Percentiles rank a stretch among this genome's conserved stretches.
phyloP scores from a whole-genome alignment of 2,797 vertebrate species.

The Ptychobarbus kaznakovi region DNA sequence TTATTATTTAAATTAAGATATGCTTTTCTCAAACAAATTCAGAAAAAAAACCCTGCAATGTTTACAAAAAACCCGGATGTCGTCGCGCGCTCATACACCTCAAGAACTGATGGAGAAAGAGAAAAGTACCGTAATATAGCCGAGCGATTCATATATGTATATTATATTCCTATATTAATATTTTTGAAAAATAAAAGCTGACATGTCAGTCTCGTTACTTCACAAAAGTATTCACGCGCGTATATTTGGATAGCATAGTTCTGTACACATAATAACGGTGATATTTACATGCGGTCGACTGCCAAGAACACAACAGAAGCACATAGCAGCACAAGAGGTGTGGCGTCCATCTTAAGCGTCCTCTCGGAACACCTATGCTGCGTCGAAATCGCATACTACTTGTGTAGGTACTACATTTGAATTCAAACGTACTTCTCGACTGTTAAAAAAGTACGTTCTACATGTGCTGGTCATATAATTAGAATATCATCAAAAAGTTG shows the following conservation, averaged over 20 bases:
- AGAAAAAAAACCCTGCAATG: constrained; percentile 60
- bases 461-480: no score
- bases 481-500: no score
- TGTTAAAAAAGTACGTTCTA: no score
- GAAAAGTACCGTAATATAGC: constrained; percentile 62
- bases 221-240: constrained; percentile 72
- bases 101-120: constrained; percentile 51
- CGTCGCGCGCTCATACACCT: constrained; percentile 55
- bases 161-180: constrained; percentile 70
- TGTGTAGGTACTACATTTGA: no score
- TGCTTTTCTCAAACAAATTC: constrained; percentile 64
- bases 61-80: constrained; percentile 48
- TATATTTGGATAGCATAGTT: constrained; percentile 70
- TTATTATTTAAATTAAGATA: constrained; percentile 69
- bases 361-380: constrained; percentile 54
- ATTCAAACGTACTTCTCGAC: no score
- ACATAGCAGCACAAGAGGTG: constrained; percentile 70
- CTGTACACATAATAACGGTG: constrained; percentile 71
- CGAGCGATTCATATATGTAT: constrained; percentile 65
- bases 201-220: constrained; percentile 71
- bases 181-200: constrained; percentile 71
- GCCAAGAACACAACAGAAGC: constrained; percentile 69
- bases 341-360: constrained; percentile 59
- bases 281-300: constrained; percentile 72
- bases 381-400: no score